Evolutionary conservation across 1,140 invertebrate genomes (phyloP), one percentile per base, ranked within the genome.

Genomic region (Drosophila bocki): DNA sequence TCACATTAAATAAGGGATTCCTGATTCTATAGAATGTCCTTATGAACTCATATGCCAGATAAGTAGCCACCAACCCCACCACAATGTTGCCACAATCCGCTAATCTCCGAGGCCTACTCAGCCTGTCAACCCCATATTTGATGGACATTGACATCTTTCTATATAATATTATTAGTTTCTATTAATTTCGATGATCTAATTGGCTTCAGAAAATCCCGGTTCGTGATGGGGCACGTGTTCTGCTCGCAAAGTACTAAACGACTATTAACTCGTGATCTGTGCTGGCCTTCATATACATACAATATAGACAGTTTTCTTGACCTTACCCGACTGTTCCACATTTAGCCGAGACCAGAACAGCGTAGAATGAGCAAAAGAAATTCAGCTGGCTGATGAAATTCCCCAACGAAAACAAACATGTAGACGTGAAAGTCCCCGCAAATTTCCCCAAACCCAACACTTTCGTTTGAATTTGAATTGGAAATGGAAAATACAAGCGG

Each of bases 381-480:
- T 72, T 33, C 50, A 33, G 37, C 32, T 58, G 72, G 68, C 63
- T 84, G 82, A 84, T 85, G 82, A 80, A 84, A 84, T 84, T 58
- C 60, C 51, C 56, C 58, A 45, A 47, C 39, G 17, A 57, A 80
- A 76, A 60, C 79, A 75, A 60, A 79, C 61, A 64, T 32, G 29
- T 53, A 29, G 33, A 35, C 32, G 53, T 62, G 64, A 50, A 54
- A 54, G 39, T 48, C 45, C 72, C 58, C 59, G 17, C 53, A 42
- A 68, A 67, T 60, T 64, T 60, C 32, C 71, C 75, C 53, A 5
- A 54, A 13, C 35, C 32, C 39, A 39, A 56, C 39, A 67, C 37
- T 54, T 72, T 54, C 47, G 63, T 64, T 69, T 63, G 50, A 51
- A 51, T 51, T 51, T 1, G 45, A 65, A 50, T 33, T 71, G 32